Evolutionary conservation across 2,797 vertebrate genomes (phyloP).

Genomic region (Catamblyrhynchus diadema): DNA sequence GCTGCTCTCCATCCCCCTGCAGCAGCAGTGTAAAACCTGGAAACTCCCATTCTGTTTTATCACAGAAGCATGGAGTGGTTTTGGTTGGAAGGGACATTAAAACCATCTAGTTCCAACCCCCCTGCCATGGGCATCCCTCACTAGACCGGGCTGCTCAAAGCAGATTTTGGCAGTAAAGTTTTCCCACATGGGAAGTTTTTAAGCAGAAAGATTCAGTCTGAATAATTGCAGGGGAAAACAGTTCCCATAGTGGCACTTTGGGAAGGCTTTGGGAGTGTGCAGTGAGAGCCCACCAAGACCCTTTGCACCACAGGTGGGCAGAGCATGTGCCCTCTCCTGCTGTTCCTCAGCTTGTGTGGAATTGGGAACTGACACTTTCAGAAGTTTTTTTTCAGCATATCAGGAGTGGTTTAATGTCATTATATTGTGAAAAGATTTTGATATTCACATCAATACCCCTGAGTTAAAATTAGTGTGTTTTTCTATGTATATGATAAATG

Average conservation of each 20-base stretch:
- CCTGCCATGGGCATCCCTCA: not conserved
- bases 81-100: not conserved
- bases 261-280: not conserved
- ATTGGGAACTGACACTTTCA: not conserved
- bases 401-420: not conserved
- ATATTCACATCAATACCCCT: not conserved
- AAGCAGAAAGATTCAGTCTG: not conserved
- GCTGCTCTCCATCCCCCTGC: not conserved
- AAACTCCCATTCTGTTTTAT: fast-evolving
- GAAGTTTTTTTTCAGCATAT: not conserved
- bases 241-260: not conserved
- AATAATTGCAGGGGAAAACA: not conserved
- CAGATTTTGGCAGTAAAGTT: not conserved
- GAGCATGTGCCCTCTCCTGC: not conserved
- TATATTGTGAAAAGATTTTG: not conserved
- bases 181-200: not conserved
- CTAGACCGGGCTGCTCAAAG: not conserved
- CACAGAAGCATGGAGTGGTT: not conserved
- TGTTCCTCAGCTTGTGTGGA: not conserved
- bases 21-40: fast-evolving
- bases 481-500: not conserved
- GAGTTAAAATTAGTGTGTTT: not conserved
- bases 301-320: not conserved
- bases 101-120: not conserved
- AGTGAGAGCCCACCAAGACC: fast-evolving